Evolutionary conservation across 1,140 invertebrate species (phyloP).

Genomic region (Schlechtendalia chinensis): DNA sequence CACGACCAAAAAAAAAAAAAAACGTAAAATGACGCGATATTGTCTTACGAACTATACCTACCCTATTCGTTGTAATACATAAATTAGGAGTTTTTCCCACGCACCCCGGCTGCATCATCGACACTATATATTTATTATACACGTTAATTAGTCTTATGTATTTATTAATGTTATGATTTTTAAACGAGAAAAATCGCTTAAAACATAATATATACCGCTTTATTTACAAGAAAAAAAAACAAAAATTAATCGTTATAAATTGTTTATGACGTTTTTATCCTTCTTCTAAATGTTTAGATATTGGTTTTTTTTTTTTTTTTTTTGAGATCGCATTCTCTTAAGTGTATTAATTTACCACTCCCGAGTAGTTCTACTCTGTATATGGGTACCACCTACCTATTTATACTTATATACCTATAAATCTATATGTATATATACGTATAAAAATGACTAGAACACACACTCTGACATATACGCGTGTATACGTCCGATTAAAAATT

Average conservation of each 20-base stretch:
- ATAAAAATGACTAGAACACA: slow-evolving; percentile 40
- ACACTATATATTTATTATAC: not conserved
- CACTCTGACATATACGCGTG: slow-evolving; percentile 42
- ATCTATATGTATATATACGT: not conserved
- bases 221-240: slow-evolving; percentile 18
- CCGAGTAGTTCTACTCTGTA: slow-evolving; percentile 3
- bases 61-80: not conserved
- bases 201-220: not conserved
- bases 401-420: no score
- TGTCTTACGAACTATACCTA: no score
- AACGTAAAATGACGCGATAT: not conserved
- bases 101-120: not conserved
- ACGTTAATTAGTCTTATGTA: slow-evolving; percentile 11
- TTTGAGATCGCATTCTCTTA: slow-evolving; percentile 45
- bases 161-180: not conserved
- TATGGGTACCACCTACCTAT: no score
- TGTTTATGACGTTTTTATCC: not conserved
- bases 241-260: not conserved
- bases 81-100: slow-evolving; percentile 31
- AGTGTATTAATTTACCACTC: not conserved
- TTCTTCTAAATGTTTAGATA: slow-evolving; percentile 2
- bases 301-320: slow-evolving; percentile 22
- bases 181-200: not conserved
- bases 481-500: slow-evolving; percentile 26
- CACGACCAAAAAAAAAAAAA: not conserved